Percentiles rank a stretch among this genome's conserved stretches.
phyloP scores from a whole-genome alignment of 1,140 invertebrate species.

The Fragariocoptes setiger region DNA sequence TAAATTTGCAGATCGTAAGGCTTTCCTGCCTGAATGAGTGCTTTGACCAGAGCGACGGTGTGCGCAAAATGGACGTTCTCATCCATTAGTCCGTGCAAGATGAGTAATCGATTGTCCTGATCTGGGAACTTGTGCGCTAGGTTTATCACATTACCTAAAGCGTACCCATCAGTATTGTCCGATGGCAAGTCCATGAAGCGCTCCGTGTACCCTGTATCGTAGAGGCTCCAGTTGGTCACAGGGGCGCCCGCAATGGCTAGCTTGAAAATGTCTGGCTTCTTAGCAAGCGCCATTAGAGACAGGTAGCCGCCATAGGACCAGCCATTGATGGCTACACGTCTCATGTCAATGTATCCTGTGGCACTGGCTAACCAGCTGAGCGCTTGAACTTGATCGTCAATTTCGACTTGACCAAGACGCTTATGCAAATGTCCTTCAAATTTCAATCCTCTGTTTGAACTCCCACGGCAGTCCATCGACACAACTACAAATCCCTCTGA shows the following conservation, averaged over 20 bases:
- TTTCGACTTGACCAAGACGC: constrained; percentile 71
- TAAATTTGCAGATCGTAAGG: constrained; percentile 69
- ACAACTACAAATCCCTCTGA: constrained; percentile 87
- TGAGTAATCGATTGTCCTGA: constrained; percentile 63
- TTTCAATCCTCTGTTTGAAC: constrained; percentile 52
- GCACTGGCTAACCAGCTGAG: constrained; percentile 49
- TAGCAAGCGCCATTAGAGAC: constrained; percentile 20
- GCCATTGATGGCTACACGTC: constrained; percentile 69
- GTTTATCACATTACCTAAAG: constrained; percentile 36
- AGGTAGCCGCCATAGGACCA: constrained; percentile 63
- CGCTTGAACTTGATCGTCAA: constrained; percentile 64
- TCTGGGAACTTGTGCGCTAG: constrained; percentile 59
- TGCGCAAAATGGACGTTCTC: constrained; percentile 99
- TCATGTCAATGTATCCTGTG: constrained; percentile 58
- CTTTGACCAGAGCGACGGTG: constrained; percentile 59
- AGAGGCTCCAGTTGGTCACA: constrained; percentile 76
- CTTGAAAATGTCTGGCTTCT: constrained; percentile 20
- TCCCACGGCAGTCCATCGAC: constrained; percentile 72
- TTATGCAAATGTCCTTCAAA: constrained; percentile 67
- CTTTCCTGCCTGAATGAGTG: constrained; percentile 63
- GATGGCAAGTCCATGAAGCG: constrained; percentile 79
- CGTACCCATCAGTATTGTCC: constrained; percentile 40
- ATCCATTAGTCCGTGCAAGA: constrained; percentile 87
- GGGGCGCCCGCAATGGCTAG: constrained; percentile 58
- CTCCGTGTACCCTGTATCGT: constrained; percentile 85